A percentile compares a stretch with the other conserved stretches of the same genome.
Evolutionary conservation across 2,888 invertebrate genomes (phyloP).

Genomic region (Campopleginae sp.): DNA sequence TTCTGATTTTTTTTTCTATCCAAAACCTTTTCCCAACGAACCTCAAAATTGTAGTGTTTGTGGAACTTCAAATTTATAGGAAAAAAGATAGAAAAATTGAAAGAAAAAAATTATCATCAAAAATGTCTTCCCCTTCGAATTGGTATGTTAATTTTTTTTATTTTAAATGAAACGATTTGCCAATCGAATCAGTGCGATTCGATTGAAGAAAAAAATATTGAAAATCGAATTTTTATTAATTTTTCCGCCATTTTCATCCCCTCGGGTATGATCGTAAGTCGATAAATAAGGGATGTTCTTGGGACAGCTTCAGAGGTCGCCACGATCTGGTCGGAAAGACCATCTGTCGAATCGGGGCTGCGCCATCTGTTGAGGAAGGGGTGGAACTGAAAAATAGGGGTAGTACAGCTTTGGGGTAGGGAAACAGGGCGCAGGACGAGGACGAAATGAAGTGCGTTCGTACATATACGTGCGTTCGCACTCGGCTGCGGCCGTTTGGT

Average conservation of each 20-base stretch:
- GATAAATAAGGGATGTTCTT: conserved; percentile 38
- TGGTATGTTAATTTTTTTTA: neutral
- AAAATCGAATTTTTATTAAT: neutral
- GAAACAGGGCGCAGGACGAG: conserved; percentile 67
- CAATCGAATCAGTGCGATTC: too few species aligned
- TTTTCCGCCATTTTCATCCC: conserved; percentile 29
- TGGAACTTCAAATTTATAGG: neutral
- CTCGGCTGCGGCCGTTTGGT: conserved; percentile 64
- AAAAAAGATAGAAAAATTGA: neutral
- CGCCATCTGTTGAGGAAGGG: conserved; percentile 75
- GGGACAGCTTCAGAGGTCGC: conserved; percentile 76
- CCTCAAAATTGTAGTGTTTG: too few species aligned
- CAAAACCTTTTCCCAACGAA: neutral
- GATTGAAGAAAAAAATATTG: neutral
- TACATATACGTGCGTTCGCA: conserved; percentile 56
- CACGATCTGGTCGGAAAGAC: conserved; percentile 80
- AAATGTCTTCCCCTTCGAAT: neutral
- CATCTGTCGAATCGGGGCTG: conserved; percentile 72
- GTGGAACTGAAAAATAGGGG: conserved; percentile 40
- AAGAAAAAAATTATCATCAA: neutral
- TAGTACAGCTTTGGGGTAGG: conserved; percentile 54
- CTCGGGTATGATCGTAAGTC: neutral
- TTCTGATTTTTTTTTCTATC: neutral
- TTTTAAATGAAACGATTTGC: neutral
- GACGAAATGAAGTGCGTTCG: conserved; percentile 21